Evolutionary conservation across 1,140 invertebrate genomes (phyloP).

Genomic region (Cotesia vestalis): DNA sequence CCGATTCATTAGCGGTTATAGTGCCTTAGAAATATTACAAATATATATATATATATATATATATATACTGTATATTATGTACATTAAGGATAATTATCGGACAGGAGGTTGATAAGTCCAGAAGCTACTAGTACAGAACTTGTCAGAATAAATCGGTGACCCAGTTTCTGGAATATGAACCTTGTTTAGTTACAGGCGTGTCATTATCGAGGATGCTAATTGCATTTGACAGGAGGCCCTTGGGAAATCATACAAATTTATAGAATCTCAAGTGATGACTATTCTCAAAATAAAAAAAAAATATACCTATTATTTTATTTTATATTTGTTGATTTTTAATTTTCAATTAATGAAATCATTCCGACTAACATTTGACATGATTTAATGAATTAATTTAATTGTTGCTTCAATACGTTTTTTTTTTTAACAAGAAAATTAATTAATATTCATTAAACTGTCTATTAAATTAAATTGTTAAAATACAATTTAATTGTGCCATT

Average conservation of each 20-base stretch:
- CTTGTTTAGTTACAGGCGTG: constrained; percentile 19
- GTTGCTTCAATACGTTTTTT: no score
- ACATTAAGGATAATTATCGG: constrained; percentile 16
- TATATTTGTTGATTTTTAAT: neutral
- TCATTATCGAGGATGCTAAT: constrained; percentile 9
- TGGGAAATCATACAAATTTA: constrained; percentile 8
- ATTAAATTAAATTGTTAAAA: no score
- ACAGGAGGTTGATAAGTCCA: neutral
- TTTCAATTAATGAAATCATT: no score
- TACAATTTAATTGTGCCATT: no score
- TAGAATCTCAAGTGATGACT: constrained; percentile 2
- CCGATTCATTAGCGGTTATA: neutral
- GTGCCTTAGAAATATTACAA: neutral
- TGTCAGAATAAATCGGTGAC: constrained; percentile 21
- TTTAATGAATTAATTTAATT: no score
- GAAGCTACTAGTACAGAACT: neutral
- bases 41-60: no score
- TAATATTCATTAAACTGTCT: no score
- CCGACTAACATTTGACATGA: no score
- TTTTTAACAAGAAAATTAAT: no score
- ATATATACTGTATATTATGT: no score
- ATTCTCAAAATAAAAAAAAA: neutral
- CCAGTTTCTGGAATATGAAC: constrained; percentile 18
- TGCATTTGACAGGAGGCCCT: constrained; percentile 9
- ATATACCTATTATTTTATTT: neutral